phyloP scores from a whole-genome alignment of 2,797 vertebrate species.

The Gobionotothen gibberifrons region DNA sequence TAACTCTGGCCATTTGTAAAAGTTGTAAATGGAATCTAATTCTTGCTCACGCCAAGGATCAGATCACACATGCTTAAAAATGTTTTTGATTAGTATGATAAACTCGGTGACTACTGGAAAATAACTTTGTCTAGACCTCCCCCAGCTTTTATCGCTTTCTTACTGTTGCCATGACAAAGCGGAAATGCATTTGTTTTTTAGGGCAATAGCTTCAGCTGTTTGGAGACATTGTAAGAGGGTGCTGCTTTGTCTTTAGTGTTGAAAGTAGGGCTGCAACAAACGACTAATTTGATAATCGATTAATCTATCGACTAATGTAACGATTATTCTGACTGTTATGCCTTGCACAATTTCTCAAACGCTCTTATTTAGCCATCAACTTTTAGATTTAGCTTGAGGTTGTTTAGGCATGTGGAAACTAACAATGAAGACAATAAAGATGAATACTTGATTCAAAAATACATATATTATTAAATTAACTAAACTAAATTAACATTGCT shows the following conservation, averaged over 20 bases:
- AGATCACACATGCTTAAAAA: background rate
- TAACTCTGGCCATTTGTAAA: background rate
- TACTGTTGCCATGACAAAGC: background rate
- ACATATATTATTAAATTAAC: no score
- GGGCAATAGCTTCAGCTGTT: slow-evolving; percentile 19
- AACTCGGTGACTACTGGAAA: background rate
- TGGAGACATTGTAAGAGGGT: background rate
- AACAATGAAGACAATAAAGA: no score
- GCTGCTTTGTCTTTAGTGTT: background rate
- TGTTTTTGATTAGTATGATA: background rate
- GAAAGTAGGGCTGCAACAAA: no score
- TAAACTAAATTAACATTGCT: no score
- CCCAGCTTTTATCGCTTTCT: background rate
- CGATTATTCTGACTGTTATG: no score
- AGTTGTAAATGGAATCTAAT: background rate
- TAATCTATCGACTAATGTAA: no score
- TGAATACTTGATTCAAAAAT: no score
- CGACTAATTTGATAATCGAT: no score
- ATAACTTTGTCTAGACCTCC: background rate
- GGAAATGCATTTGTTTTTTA: slow-evolving; percentile 10
- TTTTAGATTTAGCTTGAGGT: no score
- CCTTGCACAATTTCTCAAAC: no score
- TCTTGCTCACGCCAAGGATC: background rate
- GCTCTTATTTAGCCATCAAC: no score
- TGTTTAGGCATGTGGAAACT: no score